Evolutionary conservation across 2,888 invertebrate species (phyloP), one percentile per base, ranked within the genome.

Genomic region (Lasius fuliginosus): DNA sequence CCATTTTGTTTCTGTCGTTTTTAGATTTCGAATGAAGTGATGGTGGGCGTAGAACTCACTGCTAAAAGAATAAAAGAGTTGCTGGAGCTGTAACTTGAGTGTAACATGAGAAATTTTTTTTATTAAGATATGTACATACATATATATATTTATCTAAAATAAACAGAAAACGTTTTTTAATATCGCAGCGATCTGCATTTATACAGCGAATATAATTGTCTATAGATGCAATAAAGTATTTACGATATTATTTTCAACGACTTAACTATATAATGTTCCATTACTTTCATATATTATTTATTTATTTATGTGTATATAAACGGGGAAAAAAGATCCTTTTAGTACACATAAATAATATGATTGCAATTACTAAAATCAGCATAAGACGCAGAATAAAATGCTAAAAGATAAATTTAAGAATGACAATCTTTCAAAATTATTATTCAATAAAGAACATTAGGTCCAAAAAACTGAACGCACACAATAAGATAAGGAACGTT

Each of bases 21-120:
- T 64, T 94, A 98, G 98, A 96, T 99, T 93, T 99, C 98, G 87
- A 97, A 97, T 95, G 98, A 99, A 95, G 98, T 98, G 2, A 96
- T 97, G 94, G 97, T 97, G 90, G 99, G 97, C 1, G 97, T 98
- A 1, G 97, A 97, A 90, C 92, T 97, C 6, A 97, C 97, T 92
- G 95, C 97, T 40, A 95, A 96, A 92, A 95, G 97, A 90, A 97
- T 98, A 90, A 96, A 96, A 88, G 97, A 97, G 90, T 95, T 98
- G 18, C 93, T 97, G 60, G 95, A 96, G 89, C 90, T 96, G 85
- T 89, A 89, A 92, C 64, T 11, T n/a, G n/a, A n/a, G 40, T 40
- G 9, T 73, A 79, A 60, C 60, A 64, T 60, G 58, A 36, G 58
- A 56, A 56, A 75, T 67, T 58, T 77, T 71, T 69, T 74, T 56